These are phyloP conservation scores for Parthenolecanium corni DNA, from an alignment of 2,888 invertebrate species.

Conservation along the genomic window DNA sequence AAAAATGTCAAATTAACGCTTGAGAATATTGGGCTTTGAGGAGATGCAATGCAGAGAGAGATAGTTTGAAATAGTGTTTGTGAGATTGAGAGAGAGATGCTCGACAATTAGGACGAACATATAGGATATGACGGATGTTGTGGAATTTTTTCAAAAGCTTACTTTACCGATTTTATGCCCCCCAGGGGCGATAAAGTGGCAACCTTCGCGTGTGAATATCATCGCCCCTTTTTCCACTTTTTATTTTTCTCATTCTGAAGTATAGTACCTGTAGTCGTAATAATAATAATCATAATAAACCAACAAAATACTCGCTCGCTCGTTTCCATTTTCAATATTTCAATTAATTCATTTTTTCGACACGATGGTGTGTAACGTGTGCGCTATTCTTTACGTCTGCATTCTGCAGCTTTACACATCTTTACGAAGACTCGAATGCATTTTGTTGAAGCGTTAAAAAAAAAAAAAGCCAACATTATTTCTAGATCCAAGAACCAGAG, in stretches of 20 bases:
- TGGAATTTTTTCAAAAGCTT: not conserved
- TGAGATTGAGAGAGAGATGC: too few relatives aligned
- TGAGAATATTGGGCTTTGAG: not conserved
- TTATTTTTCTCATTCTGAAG: not conserved
- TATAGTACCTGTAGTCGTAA: not conserved
- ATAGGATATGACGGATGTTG: too few relatives aligned
- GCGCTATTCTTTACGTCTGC: not conserved
- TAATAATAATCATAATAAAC: constrained; percentile 19
- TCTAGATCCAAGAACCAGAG: too few relatives aligned
- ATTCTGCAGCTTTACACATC: not conserved
- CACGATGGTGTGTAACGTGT: not conserved
- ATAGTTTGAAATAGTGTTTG: too few relatives aligned
- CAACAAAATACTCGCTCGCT: constrained; percentile 19
- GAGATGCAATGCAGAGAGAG: not conserved
- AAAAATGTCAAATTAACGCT: constrained; percentile 26
- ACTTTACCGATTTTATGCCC: constrained; percentile 11
- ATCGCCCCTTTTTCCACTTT: too few relatives aligned
- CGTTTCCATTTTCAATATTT: constrained; percentile 26
- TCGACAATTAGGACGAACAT: too few relatives aligned
- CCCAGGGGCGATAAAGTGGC: constrained; percentile 14
- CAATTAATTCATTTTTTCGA: constrained; percentile 14
- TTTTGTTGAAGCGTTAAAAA: not conserved
- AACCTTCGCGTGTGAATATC: constrained; percentile 25
- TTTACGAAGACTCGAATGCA: not conserved
- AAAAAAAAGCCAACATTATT: not conserved